These are phyloP conservation scores for Cephus rjabovi DNA, from an alignment of 2,888 invertebrate species.

Conservation along the genomic window DNA sequence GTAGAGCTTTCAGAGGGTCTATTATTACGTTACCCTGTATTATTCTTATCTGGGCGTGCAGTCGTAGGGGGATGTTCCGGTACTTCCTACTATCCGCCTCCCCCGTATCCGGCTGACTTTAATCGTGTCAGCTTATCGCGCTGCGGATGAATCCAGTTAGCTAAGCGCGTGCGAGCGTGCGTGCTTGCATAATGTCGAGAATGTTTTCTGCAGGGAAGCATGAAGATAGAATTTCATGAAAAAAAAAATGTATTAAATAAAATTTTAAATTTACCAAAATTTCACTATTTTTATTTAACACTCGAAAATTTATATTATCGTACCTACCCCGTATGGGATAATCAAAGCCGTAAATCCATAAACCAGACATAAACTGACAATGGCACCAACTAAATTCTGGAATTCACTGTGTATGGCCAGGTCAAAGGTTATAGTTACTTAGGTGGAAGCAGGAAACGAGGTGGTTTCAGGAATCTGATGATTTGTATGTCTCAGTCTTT, in stretches of 20 bases:
- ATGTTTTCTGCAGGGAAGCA: neutral
- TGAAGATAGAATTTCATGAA: neutral
- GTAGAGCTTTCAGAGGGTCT: constrained; percentile 42
- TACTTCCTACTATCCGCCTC: neutral
- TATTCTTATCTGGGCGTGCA: constrained; percentile 52
- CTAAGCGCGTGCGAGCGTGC: neutral
- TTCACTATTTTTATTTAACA: neutral
- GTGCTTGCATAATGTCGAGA: neutral
- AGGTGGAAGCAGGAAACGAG: constrained; percentile 9
- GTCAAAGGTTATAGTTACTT: neutral
- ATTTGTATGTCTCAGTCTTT: constrained; percentile 17
- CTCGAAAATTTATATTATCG: neutral
- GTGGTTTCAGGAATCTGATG: constrained; percentile 19
- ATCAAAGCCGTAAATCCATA: neutral
- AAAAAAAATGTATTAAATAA: neutral
- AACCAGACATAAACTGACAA: neutral
- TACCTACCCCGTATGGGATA: neutral
- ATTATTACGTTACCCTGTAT: constrained; percentile 53
- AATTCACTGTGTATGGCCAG: neutral
- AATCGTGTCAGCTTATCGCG: neutral
- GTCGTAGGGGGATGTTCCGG: constrained; percentile 25
- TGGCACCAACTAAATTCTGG: neutral
- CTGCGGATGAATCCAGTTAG: neutral
- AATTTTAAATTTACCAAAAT: neutral
- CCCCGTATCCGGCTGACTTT: neutral